These are phyloP conservation scores for Simalia tracyae DNA, from an alignment of 2,797 vertebrate species.

Conservation along the genomic window DNA sequence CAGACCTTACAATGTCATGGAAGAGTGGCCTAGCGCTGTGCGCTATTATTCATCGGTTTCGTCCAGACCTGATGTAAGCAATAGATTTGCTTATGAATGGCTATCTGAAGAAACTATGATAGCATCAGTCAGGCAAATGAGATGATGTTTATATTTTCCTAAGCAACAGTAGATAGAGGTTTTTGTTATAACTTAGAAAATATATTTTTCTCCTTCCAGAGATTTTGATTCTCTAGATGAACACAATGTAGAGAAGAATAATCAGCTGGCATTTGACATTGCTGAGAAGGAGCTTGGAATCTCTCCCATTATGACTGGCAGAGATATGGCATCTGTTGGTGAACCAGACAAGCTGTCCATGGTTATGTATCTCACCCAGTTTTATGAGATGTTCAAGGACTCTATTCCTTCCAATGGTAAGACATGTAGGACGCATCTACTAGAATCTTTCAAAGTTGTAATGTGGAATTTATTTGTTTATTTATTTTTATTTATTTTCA, in stretches of 20 bases:
- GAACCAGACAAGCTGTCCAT: constrained; percentile 97
- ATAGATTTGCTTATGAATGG: not conserved
- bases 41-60: constrained; percentile 93
- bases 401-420: constrained; percentile 89
- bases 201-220: constrained; percentile 71
- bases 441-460: too few relatives aligned
- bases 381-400: constrained; percentile 99
- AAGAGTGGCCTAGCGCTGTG: constrained; percentile 96
- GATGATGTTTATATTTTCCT: not conserved
- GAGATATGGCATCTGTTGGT: constrained; percentile 94
- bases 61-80: constrained; percentile 96
- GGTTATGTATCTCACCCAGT: constrained; percentile 99
- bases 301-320: constrained; percentile 97
- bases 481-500: too few relatives aligned
- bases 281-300: constrained; percentile 96
- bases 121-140: not conserved
- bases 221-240: constrained; percentile 93
- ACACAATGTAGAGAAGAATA: constrained; percentile 89
- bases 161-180: rapidly evolving
- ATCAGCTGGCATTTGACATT: constrained; percentile 92
- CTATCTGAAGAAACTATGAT: not conserved
- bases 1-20: constrained; percentile 96
- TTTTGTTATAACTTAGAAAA: not conserved
- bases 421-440: constrained; percentile 37
- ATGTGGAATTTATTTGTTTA: too few relatives aligned